A percentile compares a stretch with the other conserved stretches of the same genome.
phyloP scores from a whole-genome alignment of 2,797 vertebrate genomes.

The Mallotus villosus region DNA sequence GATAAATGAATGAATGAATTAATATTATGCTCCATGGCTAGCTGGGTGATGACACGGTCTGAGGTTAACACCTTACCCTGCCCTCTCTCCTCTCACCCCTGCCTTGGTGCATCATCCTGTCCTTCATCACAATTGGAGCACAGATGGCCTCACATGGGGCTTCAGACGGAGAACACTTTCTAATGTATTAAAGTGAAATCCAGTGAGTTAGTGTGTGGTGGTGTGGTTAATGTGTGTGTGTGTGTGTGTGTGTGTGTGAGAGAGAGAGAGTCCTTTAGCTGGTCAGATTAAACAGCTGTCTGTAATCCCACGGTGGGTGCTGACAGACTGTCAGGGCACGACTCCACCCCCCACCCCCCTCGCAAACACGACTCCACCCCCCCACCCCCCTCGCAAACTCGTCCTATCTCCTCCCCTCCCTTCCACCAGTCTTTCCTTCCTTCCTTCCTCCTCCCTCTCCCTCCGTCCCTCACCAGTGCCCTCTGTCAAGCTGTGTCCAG shows the following conservation, averaged over 20 bases:
- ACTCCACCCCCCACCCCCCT: conserved; percentile 20
- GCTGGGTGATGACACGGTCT: not conserved
- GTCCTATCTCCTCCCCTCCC: not conserved
- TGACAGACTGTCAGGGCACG: conserved; percentile 49
- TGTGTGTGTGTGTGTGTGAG: not conserved
- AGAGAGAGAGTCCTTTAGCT: conserved; percentile 61
- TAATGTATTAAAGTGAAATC: conserved; percentile 79
- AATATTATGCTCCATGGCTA: too few relatives aligned
- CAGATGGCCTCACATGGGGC: conserved; percentile 68
- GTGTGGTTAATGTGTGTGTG: not conserved
- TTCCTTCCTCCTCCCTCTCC: not conserved
- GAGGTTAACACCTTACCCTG: not conserved
- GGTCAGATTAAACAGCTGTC: conserved; percentile 82
- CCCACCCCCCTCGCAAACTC: conserved; percentile 9
- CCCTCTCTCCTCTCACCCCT: conserved; percentile 14
- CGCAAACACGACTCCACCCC: conserved; percentile 1
- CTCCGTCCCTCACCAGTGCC: too few relatives aligned
- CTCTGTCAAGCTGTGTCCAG: conserved; percentile 23
- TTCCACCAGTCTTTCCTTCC: conserved; percentile 2
- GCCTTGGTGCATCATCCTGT: conserved; percentile 46
- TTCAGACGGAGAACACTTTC: conserved; percentile 66
- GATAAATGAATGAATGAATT: not conserved
- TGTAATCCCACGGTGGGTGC: conserved; percentile 71
- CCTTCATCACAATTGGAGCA: conserved; percentile 64
- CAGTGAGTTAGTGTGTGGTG: conserved; percentile 27